Conservation (phyloP, 2,888 invertebrate species). For the Diogma glabrata region DNA sequence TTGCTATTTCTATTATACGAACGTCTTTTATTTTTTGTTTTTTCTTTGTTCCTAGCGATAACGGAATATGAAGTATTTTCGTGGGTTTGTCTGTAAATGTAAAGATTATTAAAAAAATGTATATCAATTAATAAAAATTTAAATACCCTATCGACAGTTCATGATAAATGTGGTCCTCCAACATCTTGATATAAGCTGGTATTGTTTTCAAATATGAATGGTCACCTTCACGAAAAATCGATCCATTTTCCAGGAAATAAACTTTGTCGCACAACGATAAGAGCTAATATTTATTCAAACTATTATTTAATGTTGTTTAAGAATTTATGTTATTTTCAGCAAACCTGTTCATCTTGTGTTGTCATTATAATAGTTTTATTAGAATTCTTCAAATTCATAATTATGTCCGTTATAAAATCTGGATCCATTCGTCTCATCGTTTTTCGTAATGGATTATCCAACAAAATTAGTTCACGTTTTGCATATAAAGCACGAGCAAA, state of each 20-base stretch:
- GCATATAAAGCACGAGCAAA: slow-evolving; percentile 15
- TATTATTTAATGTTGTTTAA: no score
- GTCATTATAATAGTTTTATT: slow-evolving; percentile 15
- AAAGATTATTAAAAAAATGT: no score
- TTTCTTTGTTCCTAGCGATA: not conserved
- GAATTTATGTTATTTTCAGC: no score
- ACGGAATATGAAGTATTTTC: not conserved
- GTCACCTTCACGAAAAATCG: not conserved
- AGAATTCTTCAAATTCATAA: slow-evolving; percentile 1
- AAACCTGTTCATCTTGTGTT: slow-evolving; percentile 10
- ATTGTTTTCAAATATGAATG: slow-evolving; percentile 1
- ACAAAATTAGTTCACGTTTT: slow-evolving; percentile 14
- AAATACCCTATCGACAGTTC: slow-evolving; percentile 2
- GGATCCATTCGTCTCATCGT: not conserved
- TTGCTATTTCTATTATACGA: slow-evolving; percentile 6
- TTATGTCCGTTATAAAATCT: not conserved
- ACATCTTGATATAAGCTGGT: not conserved
- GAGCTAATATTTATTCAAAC: no score
- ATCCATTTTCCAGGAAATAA: not conserved
- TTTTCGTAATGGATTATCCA: slow-evolving; percentile 15
- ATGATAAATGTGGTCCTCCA: not conserved
- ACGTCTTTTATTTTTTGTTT: not conserved
- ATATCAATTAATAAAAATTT: not conserved
- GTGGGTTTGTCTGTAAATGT: not conserved
- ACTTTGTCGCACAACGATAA: not conserved